A percentile compares a stretch with the other conserved stretches of the same genome.
Evolutionary conservation across 2,797 vertebrate species (phyloP).

Genomic region (Diglossa cyanea): DNA sequence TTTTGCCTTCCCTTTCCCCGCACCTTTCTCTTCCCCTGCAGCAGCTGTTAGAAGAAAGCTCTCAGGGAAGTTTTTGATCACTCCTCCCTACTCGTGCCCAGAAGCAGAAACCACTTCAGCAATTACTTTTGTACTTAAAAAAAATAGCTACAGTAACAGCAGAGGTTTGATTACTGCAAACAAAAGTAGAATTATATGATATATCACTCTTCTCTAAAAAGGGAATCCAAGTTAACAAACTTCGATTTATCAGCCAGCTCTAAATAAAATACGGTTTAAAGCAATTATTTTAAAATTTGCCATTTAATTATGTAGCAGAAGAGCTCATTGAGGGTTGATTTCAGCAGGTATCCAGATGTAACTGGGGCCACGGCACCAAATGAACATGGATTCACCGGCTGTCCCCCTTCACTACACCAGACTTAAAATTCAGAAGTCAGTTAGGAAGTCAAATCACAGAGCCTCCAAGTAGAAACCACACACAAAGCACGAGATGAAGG

Average conservation of each 20-base stretch:
- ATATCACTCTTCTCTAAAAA: background rate
- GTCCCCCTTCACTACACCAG: background rate
- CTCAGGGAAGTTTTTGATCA: background rate
- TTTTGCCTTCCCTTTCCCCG: background rate
- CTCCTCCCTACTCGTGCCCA: background rate
- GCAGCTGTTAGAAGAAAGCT: background rate
- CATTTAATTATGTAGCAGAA: background rate
- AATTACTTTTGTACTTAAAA: background rate
- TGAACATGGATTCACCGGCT: rapidly evolving
- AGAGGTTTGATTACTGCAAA: background rate
- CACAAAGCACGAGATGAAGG: constrained; percentile 30
- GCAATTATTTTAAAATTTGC: background rate
- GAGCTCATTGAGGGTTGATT: background rate
- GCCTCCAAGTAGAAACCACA: constrained; percentile 25
- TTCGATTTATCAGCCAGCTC: background rate
- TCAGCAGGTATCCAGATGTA: background rate
- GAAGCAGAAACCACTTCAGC: background rate
- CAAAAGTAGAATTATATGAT: background rate
- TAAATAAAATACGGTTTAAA: background rate
- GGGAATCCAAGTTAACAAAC: background rate
- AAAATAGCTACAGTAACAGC: background rate
- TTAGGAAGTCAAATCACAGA: background rate
- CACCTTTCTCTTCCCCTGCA: background rate
- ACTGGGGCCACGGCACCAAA: background rate
- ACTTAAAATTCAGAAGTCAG: constrained; percentile 8